A percentile compares a stretch with the other conserved stretches of the same genome.
phyloP scores from a whole-genome alignment of 2,888 invertebrate genomes.

The Ceriagrion tenellum region DNA sequence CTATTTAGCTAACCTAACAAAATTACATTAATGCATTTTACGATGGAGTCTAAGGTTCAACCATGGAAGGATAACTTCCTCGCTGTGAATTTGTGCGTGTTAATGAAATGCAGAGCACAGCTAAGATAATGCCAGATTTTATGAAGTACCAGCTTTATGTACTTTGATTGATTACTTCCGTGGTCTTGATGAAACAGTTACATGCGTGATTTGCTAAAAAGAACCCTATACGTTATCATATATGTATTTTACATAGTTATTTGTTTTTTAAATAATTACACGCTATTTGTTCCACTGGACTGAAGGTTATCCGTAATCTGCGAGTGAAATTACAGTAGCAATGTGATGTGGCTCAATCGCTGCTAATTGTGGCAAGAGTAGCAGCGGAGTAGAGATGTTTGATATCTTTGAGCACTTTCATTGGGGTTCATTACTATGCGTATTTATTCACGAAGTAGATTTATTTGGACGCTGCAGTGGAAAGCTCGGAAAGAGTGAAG shows the following conservation, averaged over 20 bases:
- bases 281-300: background rate
- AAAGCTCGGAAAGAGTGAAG: too few species aligned
- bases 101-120: background rate
- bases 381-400: background rate
- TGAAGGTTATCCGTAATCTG: background rate
- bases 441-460: too few species aligned
- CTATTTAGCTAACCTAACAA: too few species aligned
- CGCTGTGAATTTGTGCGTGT: too few species aligned
- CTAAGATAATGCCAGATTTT: background rate
- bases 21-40: too few species aligned
- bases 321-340: background rate
- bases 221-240: background rate
- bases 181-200: background rate
- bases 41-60: too few species aligned
- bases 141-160: background rate
- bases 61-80: too few species aligned
- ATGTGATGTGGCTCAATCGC: background rate
- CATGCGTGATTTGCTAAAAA: background rate
- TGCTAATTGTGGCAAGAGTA: too few species aligned
- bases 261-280: background rate
- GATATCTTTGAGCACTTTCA: background rate
- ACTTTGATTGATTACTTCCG: background rate
- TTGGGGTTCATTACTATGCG: background rate
- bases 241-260: too few species aligned
- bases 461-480: too few species aligned